Evolutionary conservation across 2,888 invertebrate genomes (phyloP).

Genomic region (Sicus ferrugineus): DNA sequence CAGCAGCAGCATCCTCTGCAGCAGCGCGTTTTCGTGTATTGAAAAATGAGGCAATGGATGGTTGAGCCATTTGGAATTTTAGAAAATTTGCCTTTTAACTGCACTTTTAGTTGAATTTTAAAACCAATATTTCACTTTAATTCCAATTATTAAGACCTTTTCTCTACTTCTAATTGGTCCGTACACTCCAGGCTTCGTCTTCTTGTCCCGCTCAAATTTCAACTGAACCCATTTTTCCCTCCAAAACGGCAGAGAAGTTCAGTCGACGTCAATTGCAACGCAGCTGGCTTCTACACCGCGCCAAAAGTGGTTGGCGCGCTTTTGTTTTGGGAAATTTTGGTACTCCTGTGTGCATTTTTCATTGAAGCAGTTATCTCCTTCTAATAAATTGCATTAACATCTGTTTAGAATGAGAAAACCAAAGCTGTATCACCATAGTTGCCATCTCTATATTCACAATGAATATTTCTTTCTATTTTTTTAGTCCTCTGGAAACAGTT

Average conservation of each 20-base stretch:
- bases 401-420: neutral
- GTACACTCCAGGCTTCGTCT: conserved; percentile 46
- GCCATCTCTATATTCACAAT: no score
- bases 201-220: conserved; percentile 54
- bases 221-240: conserved; percentile 59
- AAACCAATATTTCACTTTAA: neutral
- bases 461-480: no score
- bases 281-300: conserved; percentile 44
- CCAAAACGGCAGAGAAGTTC: conserved; percentile 50
- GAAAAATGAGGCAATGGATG: conserved; percentile 78
- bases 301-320: conserved; percentile 53
- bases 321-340: conserved; percentile 47
- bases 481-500: no score
- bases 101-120: conserved; percentile 6
- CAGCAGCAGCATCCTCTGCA: conserved; percentile 70
- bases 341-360: conserved; percentile 7
- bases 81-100: conserved; percentile 12
- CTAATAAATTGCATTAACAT: neutral
- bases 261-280: conserved; percentile 32
- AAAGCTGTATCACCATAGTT: no score
- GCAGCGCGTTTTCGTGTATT: conserved; percentile 79
- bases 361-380: conserved; percentile 6
- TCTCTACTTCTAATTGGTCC: neutral
- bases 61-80: conserved; percentile 74
- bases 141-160: neutral